Percentiles rank a stretch among this genome's conserved stretches.
These are phyloP conservation scores for Pelodytes ibericus DNA, from an alignment of 2,797 vertebrate genomes.

Conservation along the genomic window DNA sequence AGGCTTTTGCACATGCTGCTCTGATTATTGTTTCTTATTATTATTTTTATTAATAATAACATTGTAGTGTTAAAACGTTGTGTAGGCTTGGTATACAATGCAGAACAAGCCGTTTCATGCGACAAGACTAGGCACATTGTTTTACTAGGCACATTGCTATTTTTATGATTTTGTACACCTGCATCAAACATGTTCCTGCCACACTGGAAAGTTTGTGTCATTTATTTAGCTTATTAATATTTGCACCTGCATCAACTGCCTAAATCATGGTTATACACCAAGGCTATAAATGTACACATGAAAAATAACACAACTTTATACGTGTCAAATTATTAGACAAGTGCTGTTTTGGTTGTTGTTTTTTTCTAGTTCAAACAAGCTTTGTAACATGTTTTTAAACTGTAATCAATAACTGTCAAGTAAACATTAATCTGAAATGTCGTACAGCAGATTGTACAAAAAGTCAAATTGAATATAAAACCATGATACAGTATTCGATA, in stretches of 20 bases:
- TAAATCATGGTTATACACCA: conserved; percentile 3
- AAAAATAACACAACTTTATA: neutral
- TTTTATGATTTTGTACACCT: conserved; percentile 59
- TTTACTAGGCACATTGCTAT: conserved; percentile 48
- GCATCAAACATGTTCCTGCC: conserved; percentile 33
- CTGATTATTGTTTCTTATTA: conserved; percentile 2
- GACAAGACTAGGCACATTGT: conserved; percentile 34
- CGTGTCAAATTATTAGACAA: neutral
- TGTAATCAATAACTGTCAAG: too few relatives aligned
- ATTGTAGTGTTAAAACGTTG: neutral
- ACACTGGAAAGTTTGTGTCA: neutral
- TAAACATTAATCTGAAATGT: too few relatives aligned
- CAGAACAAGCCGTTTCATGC: neutral
- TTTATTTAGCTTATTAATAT: conserved; percentile 60
- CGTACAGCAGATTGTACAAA: too few relatives aligned
- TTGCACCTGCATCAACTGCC: conserved; percentile 57
- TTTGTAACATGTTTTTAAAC: too few relatives aligned
- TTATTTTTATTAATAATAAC: neutral
- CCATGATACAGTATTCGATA: too few relatives aligned
- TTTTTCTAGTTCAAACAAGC: neutral
- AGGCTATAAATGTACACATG: conserved; percentile 8
- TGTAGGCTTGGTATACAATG: neutral
- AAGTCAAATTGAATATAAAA: too few relatives aligned
- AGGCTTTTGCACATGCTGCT: neutral
- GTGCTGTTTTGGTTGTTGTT: neutral